Evolutionary conservation across 2,888 invertebrate genomes (phyloP).

Genomic region (Synanthedon vespiformis): DNA sequence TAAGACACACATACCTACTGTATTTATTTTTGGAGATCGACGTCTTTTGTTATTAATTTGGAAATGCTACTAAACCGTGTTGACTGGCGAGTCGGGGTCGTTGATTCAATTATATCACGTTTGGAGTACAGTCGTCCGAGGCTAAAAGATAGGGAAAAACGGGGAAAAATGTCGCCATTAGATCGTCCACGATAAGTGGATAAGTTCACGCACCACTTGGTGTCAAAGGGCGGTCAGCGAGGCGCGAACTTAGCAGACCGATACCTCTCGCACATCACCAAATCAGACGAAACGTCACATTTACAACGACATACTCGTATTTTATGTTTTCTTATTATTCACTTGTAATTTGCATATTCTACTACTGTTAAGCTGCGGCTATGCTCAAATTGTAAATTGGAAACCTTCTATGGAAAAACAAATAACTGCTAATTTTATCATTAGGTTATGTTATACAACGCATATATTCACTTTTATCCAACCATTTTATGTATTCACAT

Average conservation of each 20-base stretch:
- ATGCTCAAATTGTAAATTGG: too few relatives aligned
- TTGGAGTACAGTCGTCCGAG: slow-evolving; percentile 43
- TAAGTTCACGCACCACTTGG: slow-evolving; percentile 64
- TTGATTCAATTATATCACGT: slow-evolving; percentile 64
- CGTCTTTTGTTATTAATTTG: slow-evolving; percentile 57
- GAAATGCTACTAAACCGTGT: slow-evolving; percentile 12
- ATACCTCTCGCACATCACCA: not conserved
- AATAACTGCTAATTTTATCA: too few relatives aligned
- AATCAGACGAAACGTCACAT: not conserved
- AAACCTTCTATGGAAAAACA: too few relatives aligned
- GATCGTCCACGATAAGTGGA: slow-evolving; percentile 65
- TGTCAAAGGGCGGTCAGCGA: slow-evolving; percentile 58
- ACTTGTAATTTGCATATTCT: too few relatives aligned
- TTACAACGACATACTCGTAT: not conserved
- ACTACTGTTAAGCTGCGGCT: too few relatives aligned
- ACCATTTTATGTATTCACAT: too few relatives aligned
- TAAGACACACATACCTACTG: not conserved
- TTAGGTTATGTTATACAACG: too few relatives aligned
- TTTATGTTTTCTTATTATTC: too few relatives aligned
- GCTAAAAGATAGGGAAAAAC: slow-evolving; percentile 63
- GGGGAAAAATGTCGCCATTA: slow-evolving; percentile 62
- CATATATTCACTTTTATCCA: too few relatives aligned
- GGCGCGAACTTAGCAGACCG: slow-evolving; percentile 25
- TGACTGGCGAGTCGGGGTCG: slow-evolving; percentile 32
- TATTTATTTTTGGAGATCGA: not conserved